These are phyloP conservation scores for Aromia moschata DNA, from an alignment of 2,888 invertebrate genomes.

Conservation along the genomic window DNA sequence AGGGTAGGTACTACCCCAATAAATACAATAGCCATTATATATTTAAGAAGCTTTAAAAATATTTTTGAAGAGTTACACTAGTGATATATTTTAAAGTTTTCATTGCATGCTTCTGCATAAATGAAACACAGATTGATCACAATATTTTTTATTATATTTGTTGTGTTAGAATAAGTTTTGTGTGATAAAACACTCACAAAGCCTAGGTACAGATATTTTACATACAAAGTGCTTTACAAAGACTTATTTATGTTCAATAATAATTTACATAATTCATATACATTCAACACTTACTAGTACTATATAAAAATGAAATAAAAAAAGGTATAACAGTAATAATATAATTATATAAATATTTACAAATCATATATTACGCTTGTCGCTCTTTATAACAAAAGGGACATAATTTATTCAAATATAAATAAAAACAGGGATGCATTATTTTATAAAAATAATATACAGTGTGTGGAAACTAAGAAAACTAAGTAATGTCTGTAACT, in stretches of 20 bases:
- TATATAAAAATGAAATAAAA: slow-evolving; percentile 40
- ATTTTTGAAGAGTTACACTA: too few species aligned
- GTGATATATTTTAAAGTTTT: too few species aligned
- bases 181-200: slow-evolving; percentile 58
- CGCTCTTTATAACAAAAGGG: slow-evolving; percentile 10
- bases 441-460: slow-evolving; percentile 30
- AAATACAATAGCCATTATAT: too few species aligned
- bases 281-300: slow-evolving; percentile 50
- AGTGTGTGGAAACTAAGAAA: too few species aligned
- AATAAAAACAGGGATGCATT: slow-evolving; percentile 40
- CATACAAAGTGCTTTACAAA: slow-evolving; percentile 50
- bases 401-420: slow-evolving; percentile 38
- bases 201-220: slow-evolving; percentile 53
- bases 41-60: too few species aligned
- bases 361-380: slow-evolving; percentile 16
- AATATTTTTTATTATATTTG: slow-evolving; percentile 46
- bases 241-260: slow-evolving; percentile 38
- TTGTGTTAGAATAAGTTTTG: slow-evolving; percentile 54
- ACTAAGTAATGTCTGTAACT: too few species aligned
- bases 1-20: too few species aligned
- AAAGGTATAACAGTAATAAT: slow-evolving; percentile 43
- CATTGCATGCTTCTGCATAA: background rate
- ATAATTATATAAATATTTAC: slow-evolving; percentile 36
- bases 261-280: slow-evolving; percentile 47
- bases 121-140: slow-evolving; percentile 26